Conservation (phyloP, 2,888 invertebrate species). For the Tanaodytes sp. region DNA sequence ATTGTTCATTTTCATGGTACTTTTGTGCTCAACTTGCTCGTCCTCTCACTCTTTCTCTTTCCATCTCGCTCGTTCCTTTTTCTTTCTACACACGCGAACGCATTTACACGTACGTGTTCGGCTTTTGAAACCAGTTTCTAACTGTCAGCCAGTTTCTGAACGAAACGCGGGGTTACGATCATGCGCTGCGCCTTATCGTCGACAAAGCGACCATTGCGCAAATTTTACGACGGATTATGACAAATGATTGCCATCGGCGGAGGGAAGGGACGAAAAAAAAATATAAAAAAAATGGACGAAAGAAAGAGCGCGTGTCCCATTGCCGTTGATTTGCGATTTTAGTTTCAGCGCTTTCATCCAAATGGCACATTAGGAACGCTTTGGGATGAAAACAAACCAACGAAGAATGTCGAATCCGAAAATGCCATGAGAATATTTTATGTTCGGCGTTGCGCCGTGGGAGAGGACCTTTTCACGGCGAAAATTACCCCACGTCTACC, state of each 20-base stretch:
- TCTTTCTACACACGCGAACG: background rate
- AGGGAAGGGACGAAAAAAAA: background rate
- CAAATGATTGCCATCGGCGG: conserved; percentile 13
- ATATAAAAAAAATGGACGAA: background rate
- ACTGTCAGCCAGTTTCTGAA: conserved; percentile 40
- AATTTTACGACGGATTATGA: conserved; percentile 35
- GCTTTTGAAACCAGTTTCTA: conserved; percentile 36
- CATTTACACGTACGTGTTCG: background rate
- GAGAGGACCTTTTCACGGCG: too few relatives aligned
- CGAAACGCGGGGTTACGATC: conserved; percentile 27
- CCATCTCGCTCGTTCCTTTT: too few relatives aligned
- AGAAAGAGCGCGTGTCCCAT: background rate
- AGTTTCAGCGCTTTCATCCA: conserved; percentile 4
- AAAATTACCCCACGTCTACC: too few relatives aligned
- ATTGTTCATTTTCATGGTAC: background rate
- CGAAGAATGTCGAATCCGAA: background rate
- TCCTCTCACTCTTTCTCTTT: too few relatives aligned
- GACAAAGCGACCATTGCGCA: conserved; percentile 15
- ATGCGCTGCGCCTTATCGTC: conserved; percentile 8
- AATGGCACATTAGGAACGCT: background rate
- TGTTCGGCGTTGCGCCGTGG: too few relatives aligned
- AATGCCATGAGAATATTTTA: background rate
- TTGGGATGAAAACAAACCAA: background rate
- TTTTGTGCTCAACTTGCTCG: conserved; percentile 7
- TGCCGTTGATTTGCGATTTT: conserved; percentile 12